Evolutionary conservation across 2,888 invertebrate species (phyloP), one percentile per base, ranked within the genome.

Genomic region (Cryptocephalus primarius): DNA sequence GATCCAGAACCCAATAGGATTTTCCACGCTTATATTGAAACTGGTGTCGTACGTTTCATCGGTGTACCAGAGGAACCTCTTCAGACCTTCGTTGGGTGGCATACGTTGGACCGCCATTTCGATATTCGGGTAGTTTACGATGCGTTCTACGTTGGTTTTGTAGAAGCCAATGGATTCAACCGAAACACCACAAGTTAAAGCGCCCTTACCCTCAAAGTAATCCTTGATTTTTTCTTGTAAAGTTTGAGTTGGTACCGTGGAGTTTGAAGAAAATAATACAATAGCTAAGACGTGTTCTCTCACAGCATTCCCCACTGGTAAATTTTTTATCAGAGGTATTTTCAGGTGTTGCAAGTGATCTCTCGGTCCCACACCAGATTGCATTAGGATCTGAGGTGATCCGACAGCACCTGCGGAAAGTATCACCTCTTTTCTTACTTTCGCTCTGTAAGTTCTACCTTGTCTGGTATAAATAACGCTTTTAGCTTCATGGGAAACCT

Each of bases 391-490:
- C 63, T 90, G 89, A 0, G 91, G 87, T 1, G 88, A 85, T 49
- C 85, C 86, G 31, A 91, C 80, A 1, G 83, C 72, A 6, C 91
- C 90, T 0, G 87, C 87, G 9, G 83, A 78, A n/a, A 90, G 67
- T 44, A 91, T 77, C 1, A 90, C 76, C 67, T 87, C 89, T 53
- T 81, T 85, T 8, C 72, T 74, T 4, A 85, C 86, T 8, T 68
- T 64, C 1, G 73, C 73, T 9, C 63, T 56, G 48, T 69, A 78
- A 53, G 72, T 73, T 59, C 62, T 69, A 11, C 74, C 75, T 48
- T 76, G 71, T 62, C 82, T 82, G 1, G 73, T 57, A 58, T 48
- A 50, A 22, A 46, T 40, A 0, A 88, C 82, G 0, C 83, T 85
- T 1, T 67, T 67, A 0, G 81, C 81, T 9, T 63, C 64, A 59